Evolutionary conservation across 2,888 invertebrate genomes (phyloP).

Genomic region (Limenitis camilla): DNA sequence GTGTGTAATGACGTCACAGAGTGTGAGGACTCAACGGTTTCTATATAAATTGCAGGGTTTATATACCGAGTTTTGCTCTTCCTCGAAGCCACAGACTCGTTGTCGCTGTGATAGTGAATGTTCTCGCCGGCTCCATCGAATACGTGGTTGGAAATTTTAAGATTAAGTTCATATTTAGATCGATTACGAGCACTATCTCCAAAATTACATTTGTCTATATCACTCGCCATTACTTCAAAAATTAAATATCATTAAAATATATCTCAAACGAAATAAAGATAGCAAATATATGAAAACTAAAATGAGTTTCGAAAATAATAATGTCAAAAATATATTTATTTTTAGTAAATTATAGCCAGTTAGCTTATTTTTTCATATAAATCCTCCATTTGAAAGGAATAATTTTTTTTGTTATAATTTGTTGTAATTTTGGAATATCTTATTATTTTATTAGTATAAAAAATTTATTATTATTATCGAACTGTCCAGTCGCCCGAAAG

Average conservation of each 20-base stretch:
- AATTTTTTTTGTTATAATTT: too few relatives aligned
- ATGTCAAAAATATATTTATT: slow-evolving; percentile 17
- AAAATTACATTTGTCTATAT: slow-evolving; percentile 48
- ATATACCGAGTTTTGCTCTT: slow-evolving; percentile 70
- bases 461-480: too few relatives aligned
- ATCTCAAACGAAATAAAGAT: slow-evolving; percentile 4
- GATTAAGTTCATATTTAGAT: slow-evolving; percentile 33
- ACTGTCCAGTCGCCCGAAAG: too few relatives aligned
- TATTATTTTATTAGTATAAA: too few relatives aligned
- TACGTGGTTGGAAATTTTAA: slow-evolving; percentile 48
- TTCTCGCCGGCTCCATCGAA: slow-evolving; percentile 66
- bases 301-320: slow-evolving; percentile 7
- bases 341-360: too few relatives aligned
- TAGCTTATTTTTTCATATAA: too few relatives aligned
- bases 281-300: neutral
- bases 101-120: slow-evolving; percentile 59
- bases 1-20: slow-evolving; percentile 59
- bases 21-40: slow-evolving; percentile 58
- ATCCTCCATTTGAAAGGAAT: too few relatives aligned
- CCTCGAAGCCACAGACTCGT: slow-evolving; percentile 53
- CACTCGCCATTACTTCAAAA: slow-evolving; percentile 41
- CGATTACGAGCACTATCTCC: slow-evolving; percentile 56
- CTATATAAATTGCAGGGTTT: slow-evolving; percentile 77
- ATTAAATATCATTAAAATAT: slow-evolving; percentile 23
- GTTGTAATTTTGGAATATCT: too few relatives aligned